Conservation (phyloP, 2,797 vertebrate species). For the Argya squamiceps region DNA sequence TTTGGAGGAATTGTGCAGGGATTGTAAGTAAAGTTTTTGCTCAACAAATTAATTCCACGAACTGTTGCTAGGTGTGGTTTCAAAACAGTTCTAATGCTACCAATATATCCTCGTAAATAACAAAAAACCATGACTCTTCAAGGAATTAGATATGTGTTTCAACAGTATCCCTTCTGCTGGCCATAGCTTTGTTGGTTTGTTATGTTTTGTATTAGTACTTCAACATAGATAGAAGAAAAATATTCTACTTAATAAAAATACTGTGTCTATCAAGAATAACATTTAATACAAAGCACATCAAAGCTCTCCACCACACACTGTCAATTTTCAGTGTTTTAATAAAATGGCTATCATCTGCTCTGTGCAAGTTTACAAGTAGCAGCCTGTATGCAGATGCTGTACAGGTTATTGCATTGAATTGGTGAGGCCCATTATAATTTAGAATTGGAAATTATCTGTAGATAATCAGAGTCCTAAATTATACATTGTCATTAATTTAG, state of each 20-base stretch:
- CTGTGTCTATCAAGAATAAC: background rate
- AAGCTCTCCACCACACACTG: background rate
- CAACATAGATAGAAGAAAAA: conserved; percentile 33
- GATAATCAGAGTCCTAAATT: background rate
- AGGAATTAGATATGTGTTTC: conserved; percentile 67
- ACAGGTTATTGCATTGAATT: background rate
- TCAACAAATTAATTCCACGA: conserved; percentile 28
- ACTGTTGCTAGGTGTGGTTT: conserved; percentile 73
- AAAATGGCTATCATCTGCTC: background rate
- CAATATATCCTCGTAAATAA: conserved; percentile 60
- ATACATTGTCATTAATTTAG: background rate
- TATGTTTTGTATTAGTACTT: conserved; percentile 43
- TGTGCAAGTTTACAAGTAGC: background rate
- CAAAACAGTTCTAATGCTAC: conserved; percentile 65
- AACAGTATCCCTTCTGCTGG: conserved; percentile 22
- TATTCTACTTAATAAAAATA: conserved; percentile 18
- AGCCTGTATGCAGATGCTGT: background rate
- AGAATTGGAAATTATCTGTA: background rate
- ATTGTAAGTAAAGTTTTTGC: conserved; percentile 3
- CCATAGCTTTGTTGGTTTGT: conserved; percentile 6
- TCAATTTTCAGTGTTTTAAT: background rate
- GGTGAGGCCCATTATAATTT: background rate
- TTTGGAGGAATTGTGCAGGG: conserved; percentile 1
- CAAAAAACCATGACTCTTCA: conserved; percentile 58
- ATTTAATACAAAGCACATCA: background rate